Base-by-base conservation (phyloP, 2,888 invertebrate species). In the Agonopterix heracliana region DNA sequence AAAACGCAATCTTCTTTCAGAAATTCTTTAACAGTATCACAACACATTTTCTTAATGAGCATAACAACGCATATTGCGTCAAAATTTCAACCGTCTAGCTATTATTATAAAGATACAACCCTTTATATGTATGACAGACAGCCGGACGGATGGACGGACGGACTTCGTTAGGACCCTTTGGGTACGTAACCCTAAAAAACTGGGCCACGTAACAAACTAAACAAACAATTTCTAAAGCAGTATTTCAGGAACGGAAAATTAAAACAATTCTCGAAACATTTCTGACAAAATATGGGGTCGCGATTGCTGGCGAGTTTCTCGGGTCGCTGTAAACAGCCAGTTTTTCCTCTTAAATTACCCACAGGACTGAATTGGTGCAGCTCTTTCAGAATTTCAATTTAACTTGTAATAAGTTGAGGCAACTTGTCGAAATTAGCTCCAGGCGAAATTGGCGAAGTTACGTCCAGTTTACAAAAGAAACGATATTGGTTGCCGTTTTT, bases 381-480 rank as follows among this genome's bases (percentile, higher is more conserved):
- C 63, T 69, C 69, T 67, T 72, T 66, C 63, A 61, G 65, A 76
- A 73, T 81, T 82, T 80, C 79, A 82, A 83, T 83, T 81, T 82
- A 82, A 81, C 78, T 82, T 81, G 74, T 72, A 78, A 77, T 77
- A 78, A 82, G 70, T 76, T 77, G 65, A 51, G 26, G 58, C 61
- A 77, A 79, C 64, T 78, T 68, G 70, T 69, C 64, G 66, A 75
- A 81, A 80, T 80, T 78, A 78, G 67, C 67, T 59, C 52, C 54
- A 56, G 60, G 64, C 62, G 53, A 57, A 71, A 67, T 68, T 73
- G 63, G 14, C 34, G 12, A 41, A 41, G 46, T 46, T 46, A 17
- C 41, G n/a, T 14, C 41, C 34, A 40, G 46, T 13, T 61, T 47
- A 50, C 55, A 52, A 53, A 55, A 49, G 53, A 63, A 57, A 53